Conservation (phyloP, 2,888 invertebrate genomes). For the Pimpla rufipes region DNA sequence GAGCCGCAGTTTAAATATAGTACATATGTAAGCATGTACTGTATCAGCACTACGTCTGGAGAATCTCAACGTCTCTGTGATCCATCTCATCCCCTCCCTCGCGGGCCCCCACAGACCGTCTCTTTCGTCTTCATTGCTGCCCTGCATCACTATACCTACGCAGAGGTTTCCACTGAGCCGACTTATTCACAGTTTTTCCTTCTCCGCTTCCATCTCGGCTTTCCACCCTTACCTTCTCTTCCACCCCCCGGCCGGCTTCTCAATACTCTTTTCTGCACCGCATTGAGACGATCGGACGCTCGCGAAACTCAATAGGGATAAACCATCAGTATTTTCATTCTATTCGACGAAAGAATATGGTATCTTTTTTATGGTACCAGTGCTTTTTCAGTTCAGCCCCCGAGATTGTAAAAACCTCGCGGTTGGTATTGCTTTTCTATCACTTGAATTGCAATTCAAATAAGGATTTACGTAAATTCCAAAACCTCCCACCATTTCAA, state of each 20-base stretch:
- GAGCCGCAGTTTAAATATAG: slow-evolving; percentile 36
- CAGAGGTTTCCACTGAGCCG: slow-evolving; percentile 47
- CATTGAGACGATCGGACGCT: slow-evolving; percentile 53
- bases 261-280: slow-evolving; percentile 40
- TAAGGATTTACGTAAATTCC: slow-evolving; percentile 31
- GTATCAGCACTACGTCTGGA: slow-evolving; percentile 38
- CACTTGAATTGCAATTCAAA: slow-evolving; percentile 29
- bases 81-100: slow-evolving; percentile 6
- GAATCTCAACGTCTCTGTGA: slow-evolving; percentile 36
- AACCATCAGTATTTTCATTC: slow-evolving; percentile 51
- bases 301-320: slow-evolving; percentile 49
- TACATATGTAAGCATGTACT: slow-evolving; percentile 30
- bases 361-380: slow-evolving; percentile 24
- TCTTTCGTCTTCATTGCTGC: slow-evolving; percentile 37
- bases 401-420: slow-evolving; percentile 28
- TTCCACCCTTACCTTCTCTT: slow-evolving; percentile 4
- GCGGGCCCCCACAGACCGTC: neutral
- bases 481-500: neutral
- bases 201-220: slow-evolving; percentile 25
- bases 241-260: slow-evolving; percentile 7
- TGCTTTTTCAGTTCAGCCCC: neutral
- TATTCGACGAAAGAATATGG: slow-evolving; percentile 46
- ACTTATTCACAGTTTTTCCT: slow-evolving; percentile 51
- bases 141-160: slow-evolving; percentile 30
- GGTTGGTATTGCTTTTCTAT: slow-evolving; percentile 35